Evolutionary conservation across 2,113 vertebrate genomes (phyloP).

Genomic region (Tupaia tana): DNA sequence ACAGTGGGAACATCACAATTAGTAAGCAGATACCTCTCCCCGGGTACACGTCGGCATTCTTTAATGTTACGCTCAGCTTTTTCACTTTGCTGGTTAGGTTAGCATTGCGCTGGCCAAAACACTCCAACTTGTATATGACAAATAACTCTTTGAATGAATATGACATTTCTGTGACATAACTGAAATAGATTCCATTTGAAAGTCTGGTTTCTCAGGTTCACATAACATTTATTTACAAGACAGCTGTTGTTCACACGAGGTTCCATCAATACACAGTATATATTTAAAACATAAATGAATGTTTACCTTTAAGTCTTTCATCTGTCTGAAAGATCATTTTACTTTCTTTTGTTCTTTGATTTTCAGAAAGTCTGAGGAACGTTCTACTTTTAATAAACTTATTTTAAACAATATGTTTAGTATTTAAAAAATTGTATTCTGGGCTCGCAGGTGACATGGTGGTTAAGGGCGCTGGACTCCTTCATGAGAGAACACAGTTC

Average conservation of each 20-base stretch:
- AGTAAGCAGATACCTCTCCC: constrained; percentile 73
- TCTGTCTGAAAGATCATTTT: not conserved
- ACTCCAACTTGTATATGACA: constrained; percentile 46
- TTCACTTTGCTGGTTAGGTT: constrained; percentile 48
- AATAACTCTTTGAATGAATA: constrained; percentile 54
- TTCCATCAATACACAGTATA: not conserved
- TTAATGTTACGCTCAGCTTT: constrained; percentile 8
- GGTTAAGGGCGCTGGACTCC: no score
- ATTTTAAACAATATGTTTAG: not conserved
- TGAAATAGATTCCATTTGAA: constrained; percentile 50
- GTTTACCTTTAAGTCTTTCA: not conserved
- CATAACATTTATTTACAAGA: not conserved
- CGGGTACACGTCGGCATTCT: constrained; percentile 61
- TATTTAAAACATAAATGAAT: not conserved
- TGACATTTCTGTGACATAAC: constrained; percentile 15
- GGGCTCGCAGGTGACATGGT: no score
- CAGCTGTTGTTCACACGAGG: not conserved
- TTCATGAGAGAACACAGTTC: no score
- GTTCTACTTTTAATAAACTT: not conserved
- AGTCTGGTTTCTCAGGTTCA: constrained; percentile 1
- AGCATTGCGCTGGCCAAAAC: constrained; percentile 66
- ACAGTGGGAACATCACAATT: constrained; percentile 81
- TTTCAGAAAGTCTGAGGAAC: not conserved
- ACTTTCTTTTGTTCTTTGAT: not conserved
- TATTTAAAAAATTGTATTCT: not conserved